A percentile compares a stretch with the other conserved stretches of the same genome.
These are phyloP conservation scores for Distichodus sexfasciatus DNA, from an alignment of 2,797 vertebrate species.

Conservation along the genomic window DNA sequence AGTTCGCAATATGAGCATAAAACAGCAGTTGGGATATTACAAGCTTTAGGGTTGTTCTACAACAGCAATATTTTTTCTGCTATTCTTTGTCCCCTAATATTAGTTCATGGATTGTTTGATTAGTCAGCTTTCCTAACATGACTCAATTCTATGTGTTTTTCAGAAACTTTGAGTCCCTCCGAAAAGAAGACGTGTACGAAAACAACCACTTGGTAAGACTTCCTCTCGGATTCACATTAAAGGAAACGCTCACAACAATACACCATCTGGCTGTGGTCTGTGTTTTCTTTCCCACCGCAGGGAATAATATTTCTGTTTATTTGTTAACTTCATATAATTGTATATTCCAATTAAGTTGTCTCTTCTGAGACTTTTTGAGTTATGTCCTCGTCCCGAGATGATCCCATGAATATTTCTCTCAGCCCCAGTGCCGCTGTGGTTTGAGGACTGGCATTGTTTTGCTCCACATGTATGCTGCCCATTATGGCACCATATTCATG, in stretches of 20 bases:
- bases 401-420: not conserved
- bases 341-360: not conserved
- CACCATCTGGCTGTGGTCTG: not conserved
- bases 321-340: no score
- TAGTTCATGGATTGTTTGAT: not conserved
- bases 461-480: not conserved
- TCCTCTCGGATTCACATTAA: slow-evolving; percentile 11
- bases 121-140: not conserved
- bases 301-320: not conserved
- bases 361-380: not conserved
- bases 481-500: not conserved
- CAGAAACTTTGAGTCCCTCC: slow-evolving; percentile 89
- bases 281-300: not conserved
- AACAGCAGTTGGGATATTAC: no score
- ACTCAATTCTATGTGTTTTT: slow-evolving; percentile 54
- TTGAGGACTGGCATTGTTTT: slow-evolving; percentile 7
- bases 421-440: not conserved
- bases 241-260: slow-evolving; percentile 8
- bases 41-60: no score
- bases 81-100: not conserved
- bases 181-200: slow-evolving; percentile 89
- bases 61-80: not conserved
- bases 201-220: slow-evolving; percentile 93
- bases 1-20: no score
- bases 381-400: not conserved